Conservation (phyloP, 2,888 invertebrate genomes). For the Chironomus riparius region DNA sequence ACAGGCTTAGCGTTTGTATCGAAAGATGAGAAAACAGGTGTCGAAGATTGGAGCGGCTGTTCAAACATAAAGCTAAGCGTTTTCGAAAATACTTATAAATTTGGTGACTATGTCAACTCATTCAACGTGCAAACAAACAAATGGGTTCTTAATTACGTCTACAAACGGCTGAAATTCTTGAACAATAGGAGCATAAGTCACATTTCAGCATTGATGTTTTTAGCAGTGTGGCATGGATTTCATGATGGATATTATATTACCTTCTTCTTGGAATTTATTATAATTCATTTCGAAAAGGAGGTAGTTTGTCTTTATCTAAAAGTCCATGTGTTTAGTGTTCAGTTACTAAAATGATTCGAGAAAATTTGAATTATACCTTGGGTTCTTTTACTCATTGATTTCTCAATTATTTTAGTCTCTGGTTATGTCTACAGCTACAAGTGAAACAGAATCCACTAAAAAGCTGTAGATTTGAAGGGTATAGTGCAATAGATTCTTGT, state of each 20-base stretch:
- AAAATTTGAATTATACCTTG: too few relatives aligned
- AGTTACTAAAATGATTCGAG: too few relatives aligned
- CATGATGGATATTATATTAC: conserved; percentile 90
- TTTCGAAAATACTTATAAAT: conserved; percentile 75
- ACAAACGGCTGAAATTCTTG: conserved; percentile 85
- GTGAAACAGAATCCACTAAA: too few relatives aligned
- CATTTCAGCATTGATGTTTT: conserved; percentile 67
- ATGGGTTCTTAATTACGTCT: conserved; percentile 90
- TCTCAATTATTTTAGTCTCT: too few relatives aligned
- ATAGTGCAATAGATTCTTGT: conserved; percentile 33
- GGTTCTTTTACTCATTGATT: too few relatives aligned
- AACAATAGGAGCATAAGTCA: conserved; percentile 78
- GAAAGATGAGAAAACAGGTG: conserved; percentile 55
- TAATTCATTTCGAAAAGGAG: conserved; percentile 78
- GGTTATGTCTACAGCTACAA: too few relatives aligned
- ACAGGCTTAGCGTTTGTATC: conserved; percentile 60
- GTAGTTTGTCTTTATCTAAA: conserved; percentile 39
- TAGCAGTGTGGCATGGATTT: conserved; percentile 94
- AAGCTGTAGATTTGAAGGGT: too few relatives aligned
- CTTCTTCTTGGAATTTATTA: conserved; percentile 84
- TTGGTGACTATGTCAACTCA: conserved; percentile 78
- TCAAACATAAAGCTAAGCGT: conserved; percentile 75
- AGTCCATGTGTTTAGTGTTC: too few relatives aligned
- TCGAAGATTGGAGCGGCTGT: conserved; percentile 83
- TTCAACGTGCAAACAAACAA: conserved; percentile 95